Evolutionary conservation across 2,113 vertebrate species (phyloP), one percentile per base, ranked within the genome.

Genomic region (Siphamia tubifer): DNA sequence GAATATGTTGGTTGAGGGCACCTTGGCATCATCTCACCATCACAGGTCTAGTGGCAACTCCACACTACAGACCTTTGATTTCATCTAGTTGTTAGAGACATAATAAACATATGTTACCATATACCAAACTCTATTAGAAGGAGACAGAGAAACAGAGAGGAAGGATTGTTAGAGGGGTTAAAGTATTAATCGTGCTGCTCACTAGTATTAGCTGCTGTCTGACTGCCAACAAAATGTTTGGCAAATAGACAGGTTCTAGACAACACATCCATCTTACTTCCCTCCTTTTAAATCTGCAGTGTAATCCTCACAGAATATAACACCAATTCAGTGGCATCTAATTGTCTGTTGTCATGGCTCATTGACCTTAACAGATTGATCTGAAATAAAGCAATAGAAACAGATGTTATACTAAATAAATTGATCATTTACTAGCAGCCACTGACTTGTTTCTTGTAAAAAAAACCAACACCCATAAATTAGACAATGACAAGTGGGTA

Each of bases 321-420:
- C 42, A 67, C 67, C 21, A 44, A 72, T 51, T 79, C 27, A 66
- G 32, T 71, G 49, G 45, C 64, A 17, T 38, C 42, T 78, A 35
- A 65, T 72, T 68, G 52, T 80, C 58, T 34, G 9, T 65, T 8
- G 35, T 58, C 24, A 70, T 30, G 66, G 51, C 58, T 60, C 75
- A 85, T 85, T 85, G 81, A 69, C 52, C 66, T 68, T 45, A 56
- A 43, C n/a, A n/a, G n/a, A n/a, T 57, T 67, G 36, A 68, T 74
- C 61, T 43, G 43, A 72, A 53, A 44, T 39, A 60, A 45, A 66
- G 64, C 28, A 6, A 25, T 4, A 25, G 32, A 60, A 73, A 68
- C 65, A 83, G 51, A 74, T 82, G 69, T 45, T 86, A 35, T 23
- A 52, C 36, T 42, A 66, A 82, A 78, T 64, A 66, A 68, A 27